Evolutionary conservation across 1,140 invertebrate species (phyloP).

Genomic region (Dendroctonus valens): DNA sequence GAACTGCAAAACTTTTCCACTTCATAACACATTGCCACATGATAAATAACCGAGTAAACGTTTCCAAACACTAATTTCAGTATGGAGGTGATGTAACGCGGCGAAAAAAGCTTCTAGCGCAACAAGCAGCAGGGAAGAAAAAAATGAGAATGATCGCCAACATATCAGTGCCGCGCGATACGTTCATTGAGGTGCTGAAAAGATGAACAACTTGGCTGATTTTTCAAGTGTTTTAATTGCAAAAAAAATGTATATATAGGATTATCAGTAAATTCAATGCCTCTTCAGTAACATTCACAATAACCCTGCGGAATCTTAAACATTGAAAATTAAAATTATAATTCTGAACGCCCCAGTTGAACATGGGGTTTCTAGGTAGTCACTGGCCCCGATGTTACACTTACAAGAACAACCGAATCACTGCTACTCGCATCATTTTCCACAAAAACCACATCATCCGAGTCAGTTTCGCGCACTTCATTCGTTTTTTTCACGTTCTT

Average conservation of each 20-base stretch:
- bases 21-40: too few relatives aligned
- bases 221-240: too few relatives aligned
- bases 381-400: conserved; percentile 10
- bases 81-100: conserved; percentile 92
- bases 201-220: conserved; percentile 53
- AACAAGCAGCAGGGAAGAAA: conserved; percentile 92
- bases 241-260: too few relatives aligned
- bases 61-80: conserved; percentile 53
- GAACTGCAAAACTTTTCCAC: conserved; percentile 41
- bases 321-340: too few relatives aligned
- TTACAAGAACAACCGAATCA: conserved; percentile 24
- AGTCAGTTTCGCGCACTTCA: conserved; percentile 7
- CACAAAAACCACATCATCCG: conserved; percentile 15
- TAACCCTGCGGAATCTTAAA: too few relatives aligned
- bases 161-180: conserved; percentile 86
- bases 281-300: too few relatives aligned
- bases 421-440: conserved; percentile 23
- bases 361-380: neutral
- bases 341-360: too few relatives aligned
- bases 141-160: conserved; percentile 88
- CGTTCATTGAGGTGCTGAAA: conserved; percentile 91
- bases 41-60: too few relatives aligned
- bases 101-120: conserved; percentile 82
- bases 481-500: conserved; percentile 19
- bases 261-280: too few relatives aligned